Base-by-base conservation (phyloP, 2,888 invertebrate species). In the Dendrolimus houi region DNA sequence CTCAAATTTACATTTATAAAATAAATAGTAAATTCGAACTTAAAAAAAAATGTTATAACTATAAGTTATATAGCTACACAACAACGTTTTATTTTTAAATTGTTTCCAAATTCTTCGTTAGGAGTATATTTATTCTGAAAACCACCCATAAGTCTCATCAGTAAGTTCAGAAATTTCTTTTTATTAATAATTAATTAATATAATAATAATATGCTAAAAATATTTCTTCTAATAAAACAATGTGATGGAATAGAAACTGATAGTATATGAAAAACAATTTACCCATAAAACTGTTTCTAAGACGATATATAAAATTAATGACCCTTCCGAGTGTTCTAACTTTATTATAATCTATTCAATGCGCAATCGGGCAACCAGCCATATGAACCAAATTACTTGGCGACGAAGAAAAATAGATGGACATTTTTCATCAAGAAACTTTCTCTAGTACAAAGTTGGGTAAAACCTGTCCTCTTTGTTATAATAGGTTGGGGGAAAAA, bases 391-490 rank as follows among this genome's bases (percentile, higher is more conserved):
- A 85, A 83, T 86, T 81, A 82, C 76, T 72, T 71, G 68, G 70
- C 70, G 79, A 77, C 77, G 69, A 70, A 69, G 81, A 86, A 83
- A 83, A 85, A 85, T 83, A 79, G 81, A 79, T 78, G 71, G 67
- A 69, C 76, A 82, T 84, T 85, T 82, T 74, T 81, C 79, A 75
- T 71, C 70, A 66, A 65, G 63, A 66, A 75, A 77, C 67, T 74
- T 75, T 67, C 63, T 57, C 66, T 65, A 29, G 29, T 29, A 8
- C 47, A 6, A 47, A 47, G 47, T 47, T 47, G 47, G 47, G 67
- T 66, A 67, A 47, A 12, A 47, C 47, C 12, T 47, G 9, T 47
- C 47, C 47, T 47, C 29, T 29, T 6, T 29, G 3, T 29, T 29
- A 29, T n/a, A n/a, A n/a, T n/a, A n/a, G n/a, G n/a, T n/a, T n/a